These are phyloP conservation scores for Mesoligia furuncula DNA, from an alignment of 2,888 invertebrate genomes.

Conservation along the genomic window DNA sequence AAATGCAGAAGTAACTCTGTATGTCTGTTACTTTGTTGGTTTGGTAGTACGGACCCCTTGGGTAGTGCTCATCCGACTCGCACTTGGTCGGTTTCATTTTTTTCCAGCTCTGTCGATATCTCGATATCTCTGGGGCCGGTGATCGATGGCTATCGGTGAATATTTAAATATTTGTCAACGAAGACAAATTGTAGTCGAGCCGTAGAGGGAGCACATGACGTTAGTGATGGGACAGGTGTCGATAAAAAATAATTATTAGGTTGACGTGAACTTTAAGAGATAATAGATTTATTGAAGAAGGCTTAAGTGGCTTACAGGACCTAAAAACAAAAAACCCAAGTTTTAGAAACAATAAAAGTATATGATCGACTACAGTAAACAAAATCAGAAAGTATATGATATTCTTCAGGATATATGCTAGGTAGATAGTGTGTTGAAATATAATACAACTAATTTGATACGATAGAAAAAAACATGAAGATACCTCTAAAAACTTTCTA, in stretches of 20 bases:
- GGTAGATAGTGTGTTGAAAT: no score
- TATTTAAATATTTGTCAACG: conserved; percentile 80
- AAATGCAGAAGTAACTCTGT: no score
- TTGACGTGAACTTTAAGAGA: neutral
- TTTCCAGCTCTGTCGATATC: conserved; percentile 52
- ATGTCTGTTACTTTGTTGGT: no score
- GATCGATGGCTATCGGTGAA: conserved; percentile 74
- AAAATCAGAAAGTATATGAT: no score
- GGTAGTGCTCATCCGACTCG: neutral
- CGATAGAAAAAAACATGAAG: no score
- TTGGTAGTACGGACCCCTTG: neutral
- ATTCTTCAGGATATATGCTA: no score
- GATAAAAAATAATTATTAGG: conserved; percentile 32
- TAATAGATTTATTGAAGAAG: neutral
- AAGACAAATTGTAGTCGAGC: conserved; percentile 70
- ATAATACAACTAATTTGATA: no score
- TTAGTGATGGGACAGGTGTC: conserved; percentile 56
- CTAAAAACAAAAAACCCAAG: no score
- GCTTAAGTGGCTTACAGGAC: no score
- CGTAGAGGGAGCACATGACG: conserved; percentile 52
- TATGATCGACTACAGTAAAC: no score
- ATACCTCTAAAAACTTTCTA: no score
- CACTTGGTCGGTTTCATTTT: conserved; percentile 29
- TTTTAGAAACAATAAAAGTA: no score
- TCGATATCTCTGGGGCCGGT: conserved; percentile 62